Evolutionary conservation across 2,113 vertebrate species (phyloP).

Genomic region (Donacobius atricapilla): DNA sequence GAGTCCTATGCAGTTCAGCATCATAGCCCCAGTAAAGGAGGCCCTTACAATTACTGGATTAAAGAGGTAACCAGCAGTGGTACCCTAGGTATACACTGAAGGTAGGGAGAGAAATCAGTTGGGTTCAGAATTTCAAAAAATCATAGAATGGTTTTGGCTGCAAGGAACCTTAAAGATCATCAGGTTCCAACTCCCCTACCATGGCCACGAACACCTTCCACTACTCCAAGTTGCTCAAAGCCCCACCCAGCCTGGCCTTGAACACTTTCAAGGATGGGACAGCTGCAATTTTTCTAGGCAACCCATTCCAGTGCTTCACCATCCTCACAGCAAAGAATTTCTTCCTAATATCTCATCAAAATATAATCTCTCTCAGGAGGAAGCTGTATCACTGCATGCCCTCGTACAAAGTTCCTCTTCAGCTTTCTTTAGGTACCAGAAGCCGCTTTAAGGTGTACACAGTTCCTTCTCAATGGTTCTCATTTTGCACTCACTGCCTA

Average conservation of each 20-base stretch:
- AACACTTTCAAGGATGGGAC: not conserved
- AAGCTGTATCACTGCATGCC: not conserved
- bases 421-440: not conserved
- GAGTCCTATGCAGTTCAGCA: not conserved
- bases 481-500: not conserved
- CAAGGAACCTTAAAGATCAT: not conserved
- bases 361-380: not conserved
- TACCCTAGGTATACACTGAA: rapidly evolving
- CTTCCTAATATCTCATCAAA: not conserved
- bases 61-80: not conserved
- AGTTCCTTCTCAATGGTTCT: not conserved
- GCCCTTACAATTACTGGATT: not conserved
- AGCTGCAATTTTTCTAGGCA: not conserved
- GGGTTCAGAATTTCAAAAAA: not conserved
- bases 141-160: not conserved
- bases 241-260: not conserved
- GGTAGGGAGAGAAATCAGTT: not conserved
- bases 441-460: not conserved
- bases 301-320: not conserved
- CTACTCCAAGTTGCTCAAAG: not conserved
- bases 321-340: not conserved
- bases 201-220: not conserved
- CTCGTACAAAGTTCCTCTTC: not conserved
- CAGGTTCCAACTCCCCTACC: not conserved
- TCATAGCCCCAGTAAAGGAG: not conserved